Conservation (phyloP, 2,888 invertebrate species). For the Conistra vaccinii region DNA sequence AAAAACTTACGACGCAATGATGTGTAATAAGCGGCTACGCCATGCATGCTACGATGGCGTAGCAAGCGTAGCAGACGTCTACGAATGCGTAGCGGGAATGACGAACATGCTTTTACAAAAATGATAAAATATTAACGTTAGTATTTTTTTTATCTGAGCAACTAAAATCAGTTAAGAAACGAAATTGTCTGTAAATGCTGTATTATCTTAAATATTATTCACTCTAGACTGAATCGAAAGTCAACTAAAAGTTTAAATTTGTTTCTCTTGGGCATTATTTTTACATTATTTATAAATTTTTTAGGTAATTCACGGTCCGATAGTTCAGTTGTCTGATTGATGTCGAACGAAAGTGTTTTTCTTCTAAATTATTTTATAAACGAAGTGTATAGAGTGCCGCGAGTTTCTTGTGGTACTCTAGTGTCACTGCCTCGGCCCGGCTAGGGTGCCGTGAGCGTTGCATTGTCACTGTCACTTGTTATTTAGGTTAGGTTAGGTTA, state of each 20-base stretch:
- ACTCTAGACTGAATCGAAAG: conserved; percentile 10
- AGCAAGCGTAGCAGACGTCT: conserved; percentile 5
- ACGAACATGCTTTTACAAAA: not conserved
- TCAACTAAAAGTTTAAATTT: conserved; percentile 26
- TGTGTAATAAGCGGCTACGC: conserved; percentile 1
- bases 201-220: conserved; percentile 37
- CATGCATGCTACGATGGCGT: conserved; percentile 6
- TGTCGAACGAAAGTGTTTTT: conserved; percentile 9
- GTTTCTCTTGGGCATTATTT: conserved; percentile 33
- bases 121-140: not conserved
- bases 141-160: not conserved
- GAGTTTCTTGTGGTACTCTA: no score
- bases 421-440: no score
- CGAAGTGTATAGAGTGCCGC: no score
- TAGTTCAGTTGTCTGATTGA: conserved; percentile 24
- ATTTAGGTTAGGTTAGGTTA: no score
- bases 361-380: not conserved
- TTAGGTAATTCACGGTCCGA: conserved; percentile 17
- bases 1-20: not conserved
- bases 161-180: not conserved
- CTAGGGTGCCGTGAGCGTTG: no score
- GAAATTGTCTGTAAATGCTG: conserved; percentile 10
- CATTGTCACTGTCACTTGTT: no score
- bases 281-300: conserved; percentile 54
- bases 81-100: not conserved